A percentile compares a stretch with the other conserved stretches of the same genome.
Conservation (phyloP, 2,113 vertebrate genomes). For the Gambusia holbrooki region DNA sequence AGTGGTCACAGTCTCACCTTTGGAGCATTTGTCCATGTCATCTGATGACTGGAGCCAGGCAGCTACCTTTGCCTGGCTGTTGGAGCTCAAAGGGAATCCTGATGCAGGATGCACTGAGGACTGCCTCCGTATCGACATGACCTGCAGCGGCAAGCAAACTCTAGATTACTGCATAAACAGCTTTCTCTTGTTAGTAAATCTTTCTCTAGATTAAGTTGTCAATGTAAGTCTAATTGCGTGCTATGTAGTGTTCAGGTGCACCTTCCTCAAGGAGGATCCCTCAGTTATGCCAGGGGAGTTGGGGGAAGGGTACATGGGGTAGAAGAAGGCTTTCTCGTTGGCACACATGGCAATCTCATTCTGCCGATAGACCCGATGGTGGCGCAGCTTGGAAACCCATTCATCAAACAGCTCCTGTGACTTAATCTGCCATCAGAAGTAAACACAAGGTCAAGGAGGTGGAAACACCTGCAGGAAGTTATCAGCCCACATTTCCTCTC, state of each 20-base stretch:
- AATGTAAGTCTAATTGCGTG: background rate
- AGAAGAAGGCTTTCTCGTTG: slow-evolving; percentile 86
- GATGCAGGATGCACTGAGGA: slow-evolving; percentile 82
- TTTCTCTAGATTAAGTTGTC: background rate
- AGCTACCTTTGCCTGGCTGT: slow-evolving; percentile 87
- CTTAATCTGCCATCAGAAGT: slow-evolving; percentile 84
- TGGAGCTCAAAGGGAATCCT: slow-evolving; percentile 82
- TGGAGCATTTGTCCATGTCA: slow-evolving; percentile 95
- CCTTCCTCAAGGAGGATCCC: slow-evolving; percentile 84
- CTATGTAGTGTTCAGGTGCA: slow-evolving; percentile 63
- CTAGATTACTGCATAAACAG: slow-evolving; percentile 50
- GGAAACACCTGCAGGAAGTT: slow-evolving; percentile 21
- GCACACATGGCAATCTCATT: slow-evolving; percentile 96
- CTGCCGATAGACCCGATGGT: slow-evolving; percentile 94
- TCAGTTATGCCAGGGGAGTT: slow-evolving; percentile 81
- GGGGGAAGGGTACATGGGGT: slow-evolving; percentile 77
- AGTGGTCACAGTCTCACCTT: slow-evolving; percentile 80
- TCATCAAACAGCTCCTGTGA: slow-evolving; percentile 95
- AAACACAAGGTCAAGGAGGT: slow-evolving; percentile 30
- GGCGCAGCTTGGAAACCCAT: slow-evolving; percentile 93
- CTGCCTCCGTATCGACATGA: slow-evolving; percentile 85
- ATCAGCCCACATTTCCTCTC: background rate
- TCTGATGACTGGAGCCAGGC: slow-evolving; percentile 94
- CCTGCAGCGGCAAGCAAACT: slow-evolving; percentile 72
- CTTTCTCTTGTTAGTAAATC: background rate